Conservation (phyloP, 2,113 vertebrate genomes). For the Platysternon megacephalum region DNA sequence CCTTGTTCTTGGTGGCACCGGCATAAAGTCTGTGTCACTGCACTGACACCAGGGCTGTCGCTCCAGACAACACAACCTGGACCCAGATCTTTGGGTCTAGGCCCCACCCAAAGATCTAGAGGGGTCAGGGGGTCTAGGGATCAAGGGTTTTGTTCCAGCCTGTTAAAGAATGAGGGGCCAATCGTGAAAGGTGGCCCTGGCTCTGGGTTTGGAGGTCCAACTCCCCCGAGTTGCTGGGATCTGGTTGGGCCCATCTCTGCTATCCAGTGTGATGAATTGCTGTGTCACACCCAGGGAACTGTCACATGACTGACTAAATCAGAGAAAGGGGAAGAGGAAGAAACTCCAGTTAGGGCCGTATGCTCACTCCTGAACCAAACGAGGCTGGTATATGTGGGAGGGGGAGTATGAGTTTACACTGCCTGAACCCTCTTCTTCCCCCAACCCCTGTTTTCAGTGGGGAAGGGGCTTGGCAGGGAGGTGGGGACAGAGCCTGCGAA, state of each 20-base stretch:
- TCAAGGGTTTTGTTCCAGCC: constrained; percentile 40
- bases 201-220: background rate
- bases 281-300: background rate
- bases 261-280: rapidly evolving
- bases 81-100: background rate
- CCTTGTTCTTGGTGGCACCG: background rate
- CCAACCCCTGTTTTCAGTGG: no score
- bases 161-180: background rate
- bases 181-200: background rate
- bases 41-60: rapidly evolving
- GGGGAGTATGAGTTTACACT: background rate
- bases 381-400: no score
- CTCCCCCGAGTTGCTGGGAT: no score
- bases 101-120: background rate
- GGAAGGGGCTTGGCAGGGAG: no score
- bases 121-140: background rate
- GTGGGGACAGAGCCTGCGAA: background rate
- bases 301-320: rapidly evolving
- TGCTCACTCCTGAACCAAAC: background rate
- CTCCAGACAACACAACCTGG: constrained; percentile 25
- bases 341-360: background rate
- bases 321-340: background rate
- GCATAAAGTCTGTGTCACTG: background rate
- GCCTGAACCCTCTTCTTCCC: background rate
- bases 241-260: no score